Evolutionary conservation across 2,797 vertebrate species (phyloP).

Genomic region (Dendrocincla tyrannina): DNA sequence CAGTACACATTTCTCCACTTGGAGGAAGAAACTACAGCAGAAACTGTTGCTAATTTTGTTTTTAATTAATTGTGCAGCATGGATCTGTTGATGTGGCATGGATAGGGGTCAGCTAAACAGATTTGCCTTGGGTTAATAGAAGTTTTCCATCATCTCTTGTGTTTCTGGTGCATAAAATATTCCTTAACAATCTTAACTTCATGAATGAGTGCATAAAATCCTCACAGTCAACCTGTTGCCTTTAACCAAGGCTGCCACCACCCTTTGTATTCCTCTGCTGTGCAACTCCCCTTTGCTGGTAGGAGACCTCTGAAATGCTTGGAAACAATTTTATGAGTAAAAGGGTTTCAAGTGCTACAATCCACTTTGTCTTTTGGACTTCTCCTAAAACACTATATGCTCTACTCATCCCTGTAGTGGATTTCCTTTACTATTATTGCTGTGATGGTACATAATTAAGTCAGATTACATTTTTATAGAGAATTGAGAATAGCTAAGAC

Average conservation of each 20-base stretch:
- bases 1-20: not conserved
- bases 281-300: not conserved
- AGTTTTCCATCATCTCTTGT: slow-evolving; percentile 23
- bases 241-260: not conserved
- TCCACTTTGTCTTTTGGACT: slow-evolving; percentile 49
- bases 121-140: slow-evolving; percentile 49
- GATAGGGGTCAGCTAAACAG: slow-evolving; percentile 31
- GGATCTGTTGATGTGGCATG: not conserved
- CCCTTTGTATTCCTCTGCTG: not conserved
- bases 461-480: slow-evolving; percentile 72
- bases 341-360: slow-evolving; percentile 11
- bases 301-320: not conserved
- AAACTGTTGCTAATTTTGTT: slow-evolving; percentile 34
- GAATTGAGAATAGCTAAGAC: slow-evolving; percentile 60
- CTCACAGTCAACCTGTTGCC: slow-evolving; percentile 44
- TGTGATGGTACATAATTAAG: slow-evolving; percentile 74
- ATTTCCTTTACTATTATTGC: slow-evolving; percentile 70
- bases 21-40: slow-evolving; percentile 13
- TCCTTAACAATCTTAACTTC: slow-evolving; percentile 51
- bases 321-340: slow-evolving; percentile 23
- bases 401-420: slow-evolving; percentile 49
- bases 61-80: slow-evolving; percentile 34
- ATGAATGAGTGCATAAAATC: slow-evolving; percentile 24
- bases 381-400: slow-evolving; percentile 66
- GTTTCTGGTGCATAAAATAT: slow-evolving; percentile 47